Evolutionary conservation across 2,113 vertebrate genomes (phyloP).

Genomic region (Mastomys natalensis): DNA sequence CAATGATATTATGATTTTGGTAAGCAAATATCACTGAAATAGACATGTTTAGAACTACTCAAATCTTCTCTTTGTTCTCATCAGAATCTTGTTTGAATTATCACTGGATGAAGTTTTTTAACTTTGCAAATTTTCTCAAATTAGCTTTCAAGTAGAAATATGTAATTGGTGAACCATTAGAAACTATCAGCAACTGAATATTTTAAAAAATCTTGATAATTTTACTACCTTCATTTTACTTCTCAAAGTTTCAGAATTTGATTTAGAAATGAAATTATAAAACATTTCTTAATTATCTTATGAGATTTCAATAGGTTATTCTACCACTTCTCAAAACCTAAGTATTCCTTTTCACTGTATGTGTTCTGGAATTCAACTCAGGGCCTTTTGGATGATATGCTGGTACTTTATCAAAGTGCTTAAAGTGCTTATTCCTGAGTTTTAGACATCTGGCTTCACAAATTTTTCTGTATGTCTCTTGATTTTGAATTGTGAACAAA

Average conservation of each 20-base stretch:
- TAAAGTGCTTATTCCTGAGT: neutral
- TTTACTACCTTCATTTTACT: neutral
- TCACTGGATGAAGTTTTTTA: neutral
- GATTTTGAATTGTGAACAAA: no score
- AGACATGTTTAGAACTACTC: neutral
- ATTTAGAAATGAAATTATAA: neutral
- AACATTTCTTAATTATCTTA: neutral
- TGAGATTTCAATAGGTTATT: neutral
- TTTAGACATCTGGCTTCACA: neutral
- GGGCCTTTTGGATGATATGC: no score
- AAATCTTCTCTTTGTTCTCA: neutral
- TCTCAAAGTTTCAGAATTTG: neutral
- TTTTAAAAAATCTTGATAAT: neutral
- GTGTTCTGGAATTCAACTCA: neutral
- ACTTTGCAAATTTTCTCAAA: neutral
- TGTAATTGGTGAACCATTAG: neutral
- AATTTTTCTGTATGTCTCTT: neutral
- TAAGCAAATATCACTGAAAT: neutral
- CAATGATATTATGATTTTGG: neutral
- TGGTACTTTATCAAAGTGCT: neutral
- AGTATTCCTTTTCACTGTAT: neutral
- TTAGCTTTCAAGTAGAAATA: neutral
- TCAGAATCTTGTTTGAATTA: neutral
- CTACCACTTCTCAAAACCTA: neutral
- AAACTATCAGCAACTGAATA: neutral